Base-by-base conservation (phyloP, 2,888 invertebrate species). In the Rhodophaea formosa region DNA sequence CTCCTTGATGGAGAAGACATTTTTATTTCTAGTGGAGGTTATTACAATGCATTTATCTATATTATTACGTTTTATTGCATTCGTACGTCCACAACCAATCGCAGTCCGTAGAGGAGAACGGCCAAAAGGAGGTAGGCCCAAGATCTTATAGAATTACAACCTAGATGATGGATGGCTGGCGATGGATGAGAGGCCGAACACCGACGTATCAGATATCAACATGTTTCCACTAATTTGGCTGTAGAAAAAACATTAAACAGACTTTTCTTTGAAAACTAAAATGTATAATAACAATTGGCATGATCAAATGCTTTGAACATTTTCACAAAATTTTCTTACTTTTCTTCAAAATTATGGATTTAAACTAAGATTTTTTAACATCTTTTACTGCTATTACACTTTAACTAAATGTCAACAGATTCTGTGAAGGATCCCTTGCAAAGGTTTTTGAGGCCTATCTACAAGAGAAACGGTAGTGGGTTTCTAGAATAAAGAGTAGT, bases 71-170 rank as follows among this genome's bases (percentile, higher is more conserved):
- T 90, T 91, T 89, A 91, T 91, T 91, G 91, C 91, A 91, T 91
- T 91, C 91, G 84, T 91, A 84, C 91, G 88, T 84, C 91, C 81
- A 90, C 90, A 88, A 90, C 90, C 89, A 90, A 90, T 86, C 88
- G 91, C 91, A 91, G 91, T 88, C 91, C 80, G 88, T 91, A 87
- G 91, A 90, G 89, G 91, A 91, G 85, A 89, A 91, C 86, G 91
- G 90, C 84, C 90, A 86, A 71, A 90, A 80, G 82, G 91, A 91
- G 91, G 91, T 91, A 91, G 90, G 91, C 87, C 73, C 76, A 80
- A 77, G 80, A 80, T 86, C 83, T 82, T 80, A 78, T 81, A 83
- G 73, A 67, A 68, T 69, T 77, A 74, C 67, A 73, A 69, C 68
- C 69, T 67, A 70, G 77, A 72, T 64, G 79, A 79, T 63, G 78